A percentile compares a stretch with the other conserved stretches of the same genome.
Evolutionary conservation across 2,888 invertebrate genomes (phyloP).

Genomic region (Uloborus plumipes): DNA sequence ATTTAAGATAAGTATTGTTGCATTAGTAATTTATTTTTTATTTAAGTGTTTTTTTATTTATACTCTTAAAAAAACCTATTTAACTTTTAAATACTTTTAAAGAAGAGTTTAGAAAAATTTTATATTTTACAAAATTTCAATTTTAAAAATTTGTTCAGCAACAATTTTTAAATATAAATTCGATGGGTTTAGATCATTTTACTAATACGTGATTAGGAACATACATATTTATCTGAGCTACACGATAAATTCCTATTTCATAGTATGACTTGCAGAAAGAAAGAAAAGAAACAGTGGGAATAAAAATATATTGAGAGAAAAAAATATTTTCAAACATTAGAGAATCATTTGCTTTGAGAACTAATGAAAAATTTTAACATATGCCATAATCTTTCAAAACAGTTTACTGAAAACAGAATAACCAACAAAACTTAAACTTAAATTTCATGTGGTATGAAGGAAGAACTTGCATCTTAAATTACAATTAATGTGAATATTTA

Average conservation of each 20-base stretch:
- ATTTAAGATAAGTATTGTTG: conserved; percentile 26
- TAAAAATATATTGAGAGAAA: too few species aligned
- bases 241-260: too few species aligned
- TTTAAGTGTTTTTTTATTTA: background rate
- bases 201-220: too few species aligned
- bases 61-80: background rate
- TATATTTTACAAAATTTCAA: background rate
- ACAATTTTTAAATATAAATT: background rate
- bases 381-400: too few species aligned
- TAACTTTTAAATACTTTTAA: too few species aligned
- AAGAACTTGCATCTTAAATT: conserved; percentile 24
- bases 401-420: conserved; percentile 1
- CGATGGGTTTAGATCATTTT: too few species aligned
- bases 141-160: background rate
- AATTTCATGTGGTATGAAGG: conserved; percentile 33
- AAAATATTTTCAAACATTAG: too few species aligned
- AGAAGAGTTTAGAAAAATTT: background rate
- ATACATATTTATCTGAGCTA: too few species aligned
- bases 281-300: too few species aligned
- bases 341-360: too few species aligned
- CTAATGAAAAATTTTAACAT: too few species aligned
- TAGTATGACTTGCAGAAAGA: too few species aligned
- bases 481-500: conserved; percentile 38
- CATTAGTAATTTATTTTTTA: background rate
- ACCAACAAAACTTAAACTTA: conserved; percentile 39